These are phyloP conservation scores for Tapirus terrestris DNA, from an alignment of 2,113 vertebrate genomes.

Conservation along the genomic window DNA sequence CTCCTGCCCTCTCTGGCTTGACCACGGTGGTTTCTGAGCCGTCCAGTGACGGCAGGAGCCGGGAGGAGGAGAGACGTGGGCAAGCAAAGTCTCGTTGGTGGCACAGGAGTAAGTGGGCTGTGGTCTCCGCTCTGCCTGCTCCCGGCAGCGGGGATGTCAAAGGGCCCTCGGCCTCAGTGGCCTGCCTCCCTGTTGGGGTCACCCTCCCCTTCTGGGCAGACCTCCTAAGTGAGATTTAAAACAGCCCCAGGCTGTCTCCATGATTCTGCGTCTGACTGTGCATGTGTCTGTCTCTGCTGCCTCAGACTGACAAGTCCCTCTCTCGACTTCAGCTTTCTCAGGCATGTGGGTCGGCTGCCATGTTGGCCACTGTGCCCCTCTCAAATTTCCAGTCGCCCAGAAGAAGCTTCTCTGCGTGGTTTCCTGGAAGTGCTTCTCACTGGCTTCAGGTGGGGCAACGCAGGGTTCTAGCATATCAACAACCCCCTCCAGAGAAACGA, in stretches of 20 bases:
- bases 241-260: neutral
- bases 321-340: neutral
- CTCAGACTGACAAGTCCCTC: neutral
- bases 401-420: neutral
- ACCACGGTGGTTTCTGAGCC: neutral
- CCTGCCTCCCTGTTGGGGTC: neutral
- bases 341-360: neutral
- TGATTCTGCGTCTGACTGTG: neutral
- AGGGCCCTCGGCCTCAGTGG: neutral
- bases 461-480: neutral
- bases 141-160: neutral
- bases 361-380: neutral
- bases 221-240: neutral
- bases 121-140: neutral
- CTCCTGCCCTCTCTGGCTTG: neutral
- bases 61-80: neutral
- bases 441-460: neutral
- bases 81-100: fast-evolving
- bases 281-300: neutral
- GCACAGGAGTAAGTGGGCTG: fast-evolving
- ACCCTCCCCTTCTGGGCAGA: neutral
- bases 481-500: neutral
- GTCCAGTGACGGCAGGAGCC: too few species aligned
- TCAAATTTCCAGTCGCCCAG: neutral
- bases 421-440: neutral